A percentile compares a stretch with the other conserved stretches of the same genome.
Evolutionary conservation across 1,140 invertebrate genomes (phyloP).

Genomic region (Drosophila funebris): DNA sequence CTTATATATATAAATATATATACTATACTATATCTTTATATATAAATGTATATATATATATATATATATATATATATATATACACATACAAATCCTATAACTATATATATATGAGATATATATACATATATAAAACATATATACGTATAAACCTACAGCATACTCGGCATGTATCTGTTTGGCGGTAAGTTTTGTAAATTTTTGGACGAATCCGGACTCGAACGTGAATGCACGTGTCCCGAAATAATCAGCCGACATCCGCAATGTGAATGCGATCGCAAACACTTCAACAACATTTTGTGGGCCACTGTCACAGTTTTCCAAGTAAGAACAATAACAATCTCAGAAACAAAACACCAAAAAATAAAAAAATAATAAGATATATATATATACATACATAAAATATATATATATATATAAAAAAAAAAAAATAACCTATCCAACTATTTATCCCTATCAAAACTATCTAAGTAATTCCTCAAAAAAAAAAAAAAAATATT

Average conservation of each 20-base stretch:
- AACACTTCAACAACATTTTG: slow-evolving; percentile 98
- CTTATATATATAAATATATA: slow-evolving; percentile 47
- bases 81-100: slow-evolving; percentile 23
- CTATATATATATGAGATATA: slow-evolving; percentile 36
- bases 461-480: background rate
- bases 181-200: slow-evolving; percentile 99
- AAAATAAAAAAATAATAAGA: slow-evolving; percentile 13
- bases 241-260: slow-evolving; percentile 94
- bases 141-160: slow-evolving; percentile 87
- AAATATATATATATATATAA: slow-evolving; percentile 18
- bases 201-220: slow-evolving; percentile 93
- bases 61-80: slow-evolving; percentile 49
- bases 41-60: slow-evolving; percentile 53
- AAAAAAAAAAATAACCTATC: background rate
- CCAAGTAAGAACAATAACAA: slow-evolving; percentile 90
- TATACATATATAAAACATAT: slow-evolving; percentile 73
- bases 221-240: slow-evolving; percentile 94
- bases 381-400: background rate
- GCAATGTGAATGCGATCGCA: slow-evolving; percentile 96
- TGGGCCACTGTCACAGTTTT: slow-evolving; percentile 98
- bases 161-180: slow-evolving; percentile 99
- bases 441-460: slow-evolving; percentile 6
- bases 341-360: slow-evolving; percentile 40
- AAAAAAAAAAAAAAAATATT: slow-evolving; percentile 17
- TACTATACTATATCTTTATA: slow-evolving; percentile 43